Evolutionary conservation across 2,888 invertebrate genomes (phyloP), one percentile per base, ranked within the genome.

Genomic region (Liopterus haemorrhoidalis): DNA sequence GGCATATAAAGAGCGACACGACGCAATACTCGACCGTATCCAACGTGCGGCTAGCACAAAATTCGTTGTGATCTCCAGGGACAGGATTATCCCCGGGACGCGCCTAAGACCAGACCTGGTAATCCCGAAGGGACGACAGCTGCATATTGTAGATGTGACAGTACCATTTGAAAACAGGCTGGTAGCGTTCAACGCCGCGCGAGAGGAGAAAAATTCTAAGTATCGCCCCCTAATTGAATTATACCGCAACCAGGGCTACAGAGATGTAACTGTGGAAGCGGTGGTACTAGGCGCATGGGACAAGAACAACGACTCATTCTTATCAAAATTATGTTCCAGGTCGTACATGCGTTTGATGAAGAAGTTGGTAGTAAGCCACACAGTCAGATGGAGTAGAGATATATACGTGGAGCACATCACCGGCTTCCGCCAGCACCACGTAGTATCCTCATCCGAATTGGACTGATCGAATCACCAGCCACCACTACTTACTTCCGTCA

Each of bases 351-450:
- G 21, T 1, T 20, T 57, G 19, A 57, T 63, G 59, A 18, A 53
- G 11, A 45, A 55, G 2, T 50, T 61, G 12, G 58, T 59, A 49
- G 54, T 60, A 1, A 54, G 54, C 1, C 59, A 63, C 15, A 39
- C 48, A 8, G 56, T 60, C 14, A 41, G 54, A 0, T 61, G 61
- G 61, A 55, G 56, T 5, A 41, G 61, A 2, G 60, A 64, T 50
- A 57, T 63, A 1, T 64, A 63, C 47, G 53, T 62, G 2, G 58
- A 62, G 19, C 61, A 62, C 39, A 47, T 63, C 4, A 54, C 59
- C 1, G 61, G 60, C 4, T 5, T 2, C 15, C 36, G 42, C 6
- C 36, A 42, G 14, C 36, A 25, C 36, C 15, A 36, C 2, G 35
- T 18, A 9, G 35, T 9, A 35, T 14, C 9, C 11, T 6, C 12